Base-by-base conservation (phyloP, 2,888 invertebrate genomes). In the Lymantria dispar region DNA sequence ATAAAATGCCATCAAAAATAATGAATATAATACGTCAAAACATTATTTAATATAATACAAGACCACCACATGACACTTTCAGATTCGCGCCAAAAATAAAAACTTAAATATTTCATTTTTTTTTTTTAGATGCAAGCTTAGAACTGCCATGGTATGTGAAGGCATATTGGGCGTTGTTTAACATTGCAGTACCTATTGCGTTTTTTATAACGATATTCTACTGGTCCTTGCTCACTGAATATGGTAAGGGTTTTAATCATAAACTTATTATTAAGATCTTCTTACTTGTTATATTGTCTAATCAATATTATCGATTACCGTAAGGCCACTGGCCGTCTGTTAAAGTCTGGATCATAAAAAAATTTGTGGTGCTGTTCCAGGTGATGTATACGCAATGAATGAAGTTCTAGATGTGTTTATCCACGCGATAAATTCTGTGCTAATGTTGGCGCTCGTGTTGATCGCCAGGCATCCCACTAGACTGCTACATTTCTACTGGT, bases 401-500 rank as follows among this genome's bases (percentile, higher is more conserved):
- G 47, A 59, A 0, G 72, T 75, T 0, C 62, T 89, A 51, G 88
- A 91, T 64, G 55, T 87, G 29, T 85, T 89, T 61, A 76, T 86
- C 43, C 90, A 89, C 76, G 93, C 91, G 7, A 87, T 94, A 64
- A 97, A 97, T 85, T 94, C 95, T 9, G 77, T 95, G 42, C 81
- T 96, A 68, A 95, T 96, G 94, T 70, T 96, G 43, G 70, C 94
- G 9, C 95, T 97, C 74, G 78, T 96, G 62, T 85, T 93, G 56
- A 81, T 95, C 41, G 93, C 94, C n/a, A 93, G 93, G n/a, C 94
- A 95, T 68, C 96, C 97, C 7, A 87, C 94, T 12, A 92, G 94
- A 37, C 40, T 85, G n/a, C 62, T 89, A 10, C 91, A 92, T 68
- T 92, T 93, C 73, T 91, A 93, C 85, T 94, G 94, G 82, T 92